Base-by-base conservation (phyloP, 23 tunicate species). In the Botrylloides violaceus region DNA sequence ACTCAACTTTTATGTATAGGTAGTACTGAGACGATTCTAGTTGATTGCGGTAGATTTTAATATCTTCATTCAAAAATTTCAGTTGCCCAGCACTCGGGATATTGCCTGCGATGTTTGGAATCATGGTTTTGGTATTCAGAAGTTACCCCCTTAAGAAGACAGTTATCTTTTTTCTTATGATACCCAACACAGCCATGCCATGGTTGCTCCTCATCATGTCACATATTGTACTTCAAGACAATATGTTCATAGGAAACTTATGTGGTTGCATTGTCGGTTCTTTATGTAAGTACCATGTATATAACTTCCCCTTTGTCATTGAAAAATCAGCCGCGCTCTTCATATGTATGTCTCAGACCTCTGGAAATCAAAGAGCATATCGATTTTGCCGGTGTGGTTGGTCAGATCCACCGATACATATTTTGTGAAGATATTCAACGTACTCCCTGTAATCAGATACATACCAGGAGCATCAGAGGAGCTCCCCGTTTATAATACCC, bases 1-100 rank as follows among this genome's bases (percentile, higher is more conserved):
- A 68, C 37, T 68, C 74, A 37, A 35, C 74, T 23, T 30, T 68
- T 9, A 68, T 68, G 74, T 68, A 68, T 56, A 68, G 74, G 74
- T 68, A 68, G 26, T 15, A 12, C 18, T 1, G n/a, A n/a, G n/a
- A n/a, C n/a, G n/a, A n/a, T n/a, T 23, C 23, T 60, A 23, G 0
- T 60, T 21, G 25, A 29, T 20, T 60, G 25, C 15, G 27, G 27
- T 21, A 60, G 25, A n/a, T 15, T 24, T 24, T 60, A 24, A n/a
- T n/a, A n/a, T n/a, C n/a, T n/a, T n/a, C n/a, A 18, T 35, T 68
- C 57, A 32, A 68, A 32, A 23, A 35, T 68, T 43, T 31, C 74
- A 68, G 74, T 43, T 68, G 74, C 30, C 74, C 74, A 12, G 74
- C 74, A 21, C 58, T 68, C 4, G 74, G 74, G 9, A 21, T 68